Evolutionary conservation across 1,140 invertebrate species (phyloP), one percentile per base, ranked within the genome.

Genomic region (Drosophila tropicalis): DNA sequence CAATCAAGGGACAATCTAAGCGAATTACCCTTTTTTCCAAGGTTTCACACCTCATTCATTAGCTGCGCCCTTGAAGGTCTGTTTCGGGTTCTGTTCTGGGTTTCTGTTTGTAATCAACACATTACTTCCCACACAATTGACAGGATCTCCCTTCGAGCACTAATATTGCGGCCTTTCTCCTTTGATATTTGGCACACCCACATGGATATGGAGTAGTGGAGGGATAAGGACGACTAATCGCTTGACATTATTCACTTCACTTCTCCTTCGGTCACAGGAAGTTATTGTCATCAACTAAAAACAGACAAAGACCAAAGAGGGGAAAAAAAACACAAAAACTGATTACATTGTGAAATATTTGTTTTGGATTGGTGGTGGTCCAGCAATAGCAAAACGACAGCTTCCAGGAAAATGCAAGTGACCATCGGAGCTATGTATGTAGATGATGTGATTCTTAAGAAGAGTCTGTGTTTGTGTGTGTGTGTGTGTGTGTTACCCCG

Each of bases 141-240:
- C 61, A 57, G 68, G 44, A 51, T 22, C 44, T 39, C 12, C 36
- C 44, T 39, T 12, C 12, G 36, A 51, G 10, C 2, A 44, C 13
- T 19, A 47, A 47, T 47, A 47, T 47, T 19, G 44, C 62, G 29
- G 65, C 44, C 32, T 36, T 17, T 29, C 44, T 75, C 64, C 72
- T 77, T 77, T 77, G 75, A 77, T 77, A 77, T 77, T 76, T 51
- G 73, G 73, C 67, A 77, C 67, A 77, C 75, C 75, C 75, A 76
- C 75, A 36, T 51, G 44, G 44, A 51, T 1, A 12, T 3, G 17
- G 44, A 51, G 34, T 36, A 36, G 34, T 36, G 3, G 44, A 22
- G 44, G 7, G 44, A 15, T 29, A 19, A 13, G 44, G 9, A 22
- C 17, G 44, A 22, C 44, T 51, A 51, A 19, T 51, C 17, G 17